Base-by-base conservation (phyloP, 1,140 invertebrate genomes). In the Anoplophora glabripennis region DNA sequence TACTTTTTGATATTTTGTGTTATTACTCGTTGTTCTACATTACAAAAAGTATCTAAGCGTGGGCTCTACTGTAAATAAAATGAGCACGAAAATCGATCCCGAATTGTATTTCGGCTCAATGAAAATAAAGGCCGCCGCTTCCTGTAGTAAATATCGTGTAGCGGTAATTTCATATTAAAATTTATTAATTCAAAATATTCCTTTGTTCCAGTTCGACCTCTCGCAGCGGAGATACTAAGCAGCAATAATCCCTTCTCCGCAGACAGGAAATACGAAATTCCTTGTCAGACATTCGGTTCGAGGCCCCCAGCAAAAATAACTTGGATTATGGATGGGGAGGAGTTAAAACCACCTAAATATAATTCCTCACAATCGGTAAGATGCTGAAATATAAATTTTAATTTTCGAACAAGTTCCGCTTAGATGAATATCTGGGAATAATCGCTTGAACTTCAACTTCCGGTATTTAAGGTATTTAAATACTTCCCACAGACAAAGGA, bases 221-320 rank as follows among this genome's bases (percentile, higher is more conserved):
- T 92, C 49, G 81, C 80, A 48, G 89, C 90, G 42, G 84, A 86
- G 68, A 91, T 93, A 68, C 75, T 89, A 54, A 87, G 84, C 65
- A 86, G 84, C 58, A 86, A 89, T 63, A 84, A 90, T 61, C 89
- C 91, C 0, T 80, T 94, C 17, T 92, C 90, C 17, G 90, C 91
- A 1, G 89, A 89, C 53, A 79, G 87, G 53, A 81, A 82, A 59
- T 88, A 89, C 63, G 87, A 91, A 61, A 81, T 93, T 53, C 84
- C 83, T 61, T 94, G 91, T 72, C 84, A 85, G 72, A 85, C 88
- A 1, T 82, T 84, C n/a, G 91, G 91, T 18, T 91, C 90, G 15
- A 78, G 89, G 47, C 91, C 91, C 7, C 83, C 89, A 0, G 89
- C 90, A 0, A 84, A 81, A 46, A 82, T 93, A 49, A 85, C 85